phyloP scores from a whole-genome alignment of 2,113 vertebrate species.

The Lasiurus borealis region DNA sequence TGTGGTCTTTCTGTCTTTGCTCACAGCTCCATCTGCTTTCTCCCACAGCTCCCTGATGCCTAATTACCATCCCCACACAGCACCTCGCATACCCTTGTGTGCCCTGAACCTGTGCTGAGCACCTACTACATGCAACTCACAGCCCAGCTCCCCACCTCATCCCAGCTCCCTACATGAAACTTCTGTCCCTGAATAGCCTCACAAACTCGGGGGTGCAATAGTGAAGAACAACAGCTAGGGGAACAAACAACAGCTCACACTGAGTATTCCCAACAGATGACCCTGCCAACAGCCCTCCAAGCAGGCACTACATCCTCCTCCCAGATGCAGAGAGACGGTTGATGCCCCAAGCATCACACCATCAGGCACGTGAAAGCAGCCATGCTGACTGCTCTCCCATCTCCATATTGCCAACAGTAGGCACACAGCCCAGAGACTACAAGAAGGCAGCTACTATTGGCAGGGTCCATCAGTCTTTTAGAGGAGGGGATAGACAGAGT shows the following conservation, averaged over 20 bases:
- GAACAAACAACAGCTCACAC: neutral
- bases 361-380: neutral
- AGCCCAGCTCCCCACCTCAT: neutral
- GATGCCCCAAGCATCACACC: neutral
- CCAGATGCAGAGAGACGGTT: neutral
- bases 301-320: neutral
- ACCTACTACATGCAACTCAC: rapidly evolving
- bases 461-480: neutral
- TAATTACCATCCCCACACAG: rapidly evolving
- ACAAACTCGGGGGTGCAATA: rapidly evolving
- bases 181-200: neutral
- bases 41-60: neutral
- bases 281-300: neutral
- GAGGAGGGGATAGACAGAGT: neutral
- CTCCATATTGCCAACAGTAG: neutral
- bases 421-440: neutral
- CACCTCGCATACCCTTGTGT: neutral
- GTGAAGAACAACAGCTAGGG: neutral
- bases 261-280: rapidly evolving
- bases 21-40: neutral
- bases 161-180: neutral
- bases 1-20: neutral
- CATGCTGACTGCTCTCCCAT: neutral
- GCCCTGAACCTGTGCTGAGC: neutral
- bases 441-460: neutral